phyloP scores from a whole-genome alignment of 1,140 invertebrate genomes.

The Solen grandis region DNA sequence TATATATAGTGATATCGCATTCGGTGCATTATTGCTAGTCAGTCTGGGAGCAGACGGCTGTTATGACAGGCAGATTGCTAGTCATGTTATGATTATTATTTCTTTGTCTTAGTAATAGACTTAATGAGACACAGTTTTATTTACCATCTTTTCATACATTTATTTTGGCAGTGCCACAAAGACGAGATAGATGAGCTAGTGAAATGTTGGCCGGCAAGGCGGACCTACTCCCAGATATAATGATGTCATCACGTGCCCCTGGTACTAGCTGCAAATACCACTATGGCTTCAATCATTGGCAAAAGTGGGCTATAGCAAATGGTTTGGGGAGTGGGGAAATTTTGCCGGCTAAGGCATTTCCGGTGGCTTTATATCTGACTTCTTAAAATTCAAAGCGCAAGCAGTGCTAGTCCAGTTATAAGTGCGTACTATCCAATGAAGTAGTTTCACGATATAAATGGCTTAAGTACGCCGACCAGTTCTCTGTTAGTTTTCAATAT shows the following conservation, averaged over 20 bases:
- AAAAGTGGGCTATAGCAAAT: slow-evolving; percentile 22
- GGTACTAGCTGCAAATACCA: slow-evolving; percentile 25
- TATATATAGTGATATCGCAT: not conserved
- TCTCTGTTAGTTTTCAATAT: no score
- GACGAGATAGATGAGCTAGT: slow-evolving; percentile 12
- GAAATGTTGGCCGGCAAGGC: slow-evolving; percentile 22
- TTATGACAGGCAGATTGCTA: not conserved
- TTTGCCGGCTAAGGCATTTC: slow-evolving; percentile 24
- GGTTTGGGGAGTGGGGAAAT: not conserved
- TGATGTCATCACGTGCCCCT: not conserved
- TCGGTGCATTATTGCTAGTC: not conserved
- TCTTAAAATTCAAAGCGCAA: slow-evolving; percentile 17
- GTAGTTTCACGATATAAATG: slow-evolving; percentile 26
- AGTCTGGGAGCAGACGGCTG: not conserved
- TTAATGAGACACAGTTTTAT: not conserved
- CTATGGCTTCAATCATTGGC: slow-evolving; percentile 31
- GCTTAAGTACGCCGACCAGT: no score
- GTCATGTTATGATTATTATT: not conserved
- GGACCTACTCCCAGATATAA: slow-evolving; percentile 1
- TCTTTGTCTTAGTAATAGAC: not conserved
- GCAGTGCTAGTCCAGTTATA: slow-evolving; percentile 11
- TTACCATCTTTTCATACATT: not conserved
- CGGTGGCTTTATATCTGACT: slow-evolving; percentile 29
- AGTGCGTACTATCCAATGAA: slow-evolving; percentile 28
- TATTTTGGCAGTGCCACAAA: slow-evolving; percentile 32